phyloP scores from a whole-genome alignment of 92 coral and sea anemone genomes.

The Phenganax subtilis region DNA sequence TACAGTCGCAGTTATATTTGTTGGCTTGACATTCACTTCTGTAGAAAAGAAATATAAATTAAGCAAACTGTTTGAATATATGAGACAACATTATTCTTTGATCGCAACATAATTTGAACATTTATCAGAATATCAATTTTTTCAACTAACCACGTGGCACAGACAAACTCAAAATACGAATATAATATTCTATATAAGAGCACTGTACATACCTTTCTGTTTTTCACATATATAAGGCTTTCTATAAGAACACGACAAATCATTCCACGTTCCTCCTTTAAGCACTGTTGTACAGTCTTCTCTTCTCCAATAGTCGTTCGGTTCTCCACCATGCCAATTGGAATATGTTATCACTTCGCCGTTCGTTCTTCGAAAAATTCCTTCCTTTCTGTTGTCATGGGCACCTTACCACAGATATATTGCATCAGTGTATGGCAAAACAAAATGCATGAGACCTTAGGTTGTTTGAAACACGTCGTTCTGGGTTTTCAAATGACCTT shows the following conservation, averaged over 20 bases:
- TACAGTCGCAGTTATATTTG: slow-evolving; percentile 15
- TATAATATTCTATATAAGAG: no score
- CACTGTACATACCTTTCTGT: slow-evolving; percentile 59
- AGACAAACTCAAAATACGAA: no score
- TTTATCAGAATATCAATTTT: no score
- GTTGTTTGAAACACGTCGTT: no score
- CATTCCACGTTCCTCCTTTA: slow-evolving; percentile 79
- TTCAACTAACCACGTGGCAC: no score
- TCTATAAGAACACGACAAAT: slow-evolving; percentile 53
- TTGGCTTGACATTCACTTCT: slow-evolving; percentile 19
- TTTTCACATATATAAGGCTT: slow-evolving; percentile 77
- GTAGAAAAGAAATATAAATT: not conserved
- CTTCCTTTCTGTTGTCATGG: slow-evolving; percentile 63
- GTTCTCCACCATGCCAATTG: slow-evolving; percentile 71
- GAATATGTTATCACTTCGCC: slow-evolving; percentile 66
- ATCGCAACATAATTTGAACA: no score
- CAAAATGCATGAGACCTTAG: no score
- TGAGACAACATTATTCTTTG: no score
- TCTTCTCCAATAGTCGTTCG: slow-evolving; percentile 60
- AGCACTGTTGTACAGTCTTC: slow-evolving; percentile 69
- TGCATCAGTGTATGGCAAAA: no score
- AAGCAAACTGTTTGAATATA: no score
- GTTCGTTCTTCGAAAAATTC: slow-evolving; percentile 60
- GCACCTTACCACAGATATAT: slow-evolving; percentile 44
- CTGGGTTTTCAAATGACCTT: no score